Conservation (phyloP, 2,797 vertebrate species). For the Notolepis coatsorum region DNA sequence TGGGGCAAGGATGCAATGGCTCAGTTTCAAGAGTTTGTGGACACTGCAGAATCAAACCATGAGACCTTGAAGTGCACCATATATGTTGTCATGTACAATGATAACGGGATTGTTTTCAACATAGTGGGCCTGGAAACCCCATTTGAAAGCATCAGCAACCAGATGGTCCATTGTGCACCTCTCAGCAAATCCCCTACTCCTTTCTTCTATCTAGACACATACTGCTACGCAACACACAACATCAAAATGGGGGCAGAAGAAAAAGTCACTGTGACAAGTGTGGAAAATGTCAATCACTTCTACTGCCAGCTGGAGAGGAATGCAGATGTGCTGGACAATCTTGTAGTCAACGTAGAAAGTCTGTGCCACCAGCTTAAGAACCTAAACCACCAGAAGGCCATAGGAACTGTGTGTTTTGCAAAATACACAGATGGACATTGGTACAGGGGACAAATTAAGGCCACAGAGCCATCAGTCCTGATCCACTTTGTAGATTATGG, state of each 20-base stretch:
- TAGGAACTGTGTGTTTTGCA: slow-evolving; percentile 88
- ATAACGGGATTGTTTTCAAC: slow-evolving; percentile 84
- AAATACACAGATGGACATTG: slow-evolving; percentile 89
- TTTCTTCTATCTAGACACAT: slow-evolving; percentile 85
- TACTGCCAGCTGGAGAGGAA: slow-evolving; percentile 91
- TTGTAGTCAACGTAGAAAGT: slow-evolving; percentile 73
- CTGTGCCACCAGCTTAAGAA: slow-evolving; percentile 73
- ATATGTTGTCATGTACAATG: slow-evolving; percentile 87
- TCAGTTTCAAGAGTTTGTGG: slow-evolving; percentile 87
- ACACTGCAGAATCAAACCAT: slow-evolving; percentile 64
- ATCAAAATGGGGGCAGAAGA: slow-evolving; percentile 93
- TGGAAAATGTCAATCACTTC: slow-evolving; percentile 84
- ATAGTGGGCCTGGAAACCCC: slow-evolving; percentile 93
- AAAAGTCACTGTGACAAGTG: slow-evolving; percentile 81
- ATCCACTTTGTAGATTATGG: slow-evolving; percentile 97
- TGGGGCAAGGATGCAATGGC: slow-evolving; percentile 85
- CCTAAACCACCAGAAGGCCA: slow-evolving; percentile 58
- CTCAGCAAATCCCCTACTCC: slow-evolving; percentile 67
- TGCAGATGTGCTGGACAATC: slow-evolving; percentile 73
- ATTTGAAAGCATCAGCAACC: slow-evolving; percentile 88
- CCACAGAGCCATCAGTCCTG: slow-evolving; percentile 69
- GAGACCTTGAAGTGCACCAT: slow-evolving; percentile 89
- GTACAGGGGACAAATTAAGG: slow-evolving; percentile 88
- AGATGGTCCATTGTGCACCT: slow-evolving; percentile 80
- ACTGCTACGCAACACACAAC: slow-evolving; percentile 89